Conservation (phyloP, 2,797 vertebrate genomes). For the Anisognathus igniventris region DNA sequence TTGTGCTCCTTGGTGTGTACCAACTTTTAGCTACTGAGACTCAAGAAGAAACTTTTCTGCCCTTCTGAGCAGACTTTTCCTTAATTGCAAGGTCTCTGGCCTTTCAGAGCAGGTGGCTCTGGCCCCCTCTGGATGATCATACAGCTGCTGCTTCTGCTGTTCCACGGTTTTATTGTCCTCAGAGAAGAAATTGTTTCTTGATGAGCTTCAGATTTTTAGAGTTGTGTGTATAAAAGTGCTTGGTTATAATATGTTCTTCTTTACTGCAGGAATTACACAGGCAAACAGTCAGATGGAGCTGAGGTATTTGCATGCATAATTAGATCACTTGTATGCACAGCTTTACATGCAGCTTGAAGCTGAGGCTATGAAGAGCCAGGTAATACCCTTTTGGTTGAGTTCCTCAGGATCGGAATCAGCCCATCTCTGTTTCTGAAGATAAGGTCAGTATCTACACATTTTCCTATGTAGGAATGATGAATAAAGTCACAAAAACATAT, state of each 20-base stretch:
- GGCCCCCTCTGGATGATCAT: neutral
- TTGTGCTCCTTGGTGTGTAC: neutral
- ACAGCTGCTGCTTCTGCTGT: neutral
- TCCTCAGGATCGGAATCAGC: neutral
- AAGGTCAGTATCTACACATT: neutral
- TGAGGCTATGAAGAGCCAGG: neutral
- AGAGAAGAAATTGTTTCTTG: neutral
- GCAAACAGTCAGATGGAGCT: neutral
- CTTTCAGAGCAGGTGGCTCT: neutral
- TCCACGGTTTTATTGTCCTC: neutral
- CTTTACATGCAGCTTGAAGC: neutral
- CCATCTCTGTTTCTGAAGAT: neutral
- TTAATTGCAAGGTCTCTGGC: neutral
- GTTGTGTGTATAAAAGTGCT: neutral
- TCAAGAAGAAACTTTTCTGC: neutral
- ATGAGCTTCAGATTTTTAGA: neutral
- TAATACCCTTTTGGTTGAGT: neutral
- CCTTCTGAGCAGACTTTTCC: neutral
- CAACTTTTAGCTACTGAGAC: neutral
- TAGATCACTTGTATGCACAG: neutral
- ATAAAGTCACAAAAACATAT: neutral
- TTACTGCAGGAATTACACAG: neutral
- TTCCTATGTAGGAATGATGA: neutral
- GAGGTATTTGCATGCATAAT: slow-evolving; percentile 13
- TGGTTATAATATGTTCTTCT: neutral